These are phyloP conservation scores for Hololepta plana DNA, from an alignment of 2,888 invertebrate genomes.

Conservation along the genomic window DNA sequence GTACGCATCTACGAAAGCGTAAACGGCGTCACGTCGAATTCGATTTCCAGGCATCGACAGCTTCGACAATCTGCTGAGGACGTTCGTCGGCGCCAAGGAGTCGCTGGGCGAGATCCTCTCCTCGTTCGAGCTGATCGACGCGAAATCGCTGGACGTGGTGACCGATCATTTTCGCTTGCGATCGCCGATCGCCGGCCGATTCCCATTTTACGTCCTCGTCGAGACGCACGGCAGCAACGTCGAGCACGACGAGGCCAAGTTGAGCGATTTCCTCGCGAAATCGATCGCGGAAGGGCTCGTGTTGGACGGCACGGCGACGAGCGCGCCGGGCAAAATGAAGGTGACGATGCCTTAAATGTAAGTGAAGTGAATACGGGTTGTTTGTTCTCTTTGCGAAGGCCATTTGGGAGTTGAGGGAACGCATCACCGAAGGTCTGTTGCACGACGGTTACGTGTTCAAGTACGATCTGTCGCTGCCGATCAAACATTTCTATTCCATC, in stretches of 20 bases:
- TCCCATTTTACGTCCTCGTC: slow-evolving; percentile 69
- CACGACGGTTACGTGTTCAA: slow-evolving; percentile 82
- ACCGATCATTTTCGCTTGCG: slow-evolving; percentile 40
- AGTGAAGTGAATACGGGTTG: too few species aligned
- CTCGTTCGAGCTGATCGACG: slow-evolving; percentile 90
- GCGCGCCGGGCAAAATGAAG: slow-evolving; percentile 66
- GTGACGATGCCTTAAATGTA: too few species aligned
- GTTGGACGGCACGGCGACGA: slow-evolving; percentile 67
- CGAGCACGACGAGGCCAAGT: slow-evolving; percentile 74
- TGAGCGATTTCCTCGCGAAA: slow-evolving; percentile 56
- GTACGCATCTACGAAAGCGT: slow-evolving; percentile 28
- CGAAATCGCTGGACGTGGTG: slow-evolving; percentile 47
- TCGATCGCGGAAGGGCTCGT: slow-evolving; percentile 55
- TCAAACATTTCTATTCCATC: slow-evolving; percentile 65
- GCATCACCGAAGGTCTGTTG: slow-evolving; percentile 58
- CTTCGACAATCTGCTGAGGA: slow-evolving; percentile 61
- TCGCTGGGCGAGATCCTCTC: slow-evolving; percentile 80
- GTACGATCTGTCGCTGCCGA: slow-evolving; percentile 86
- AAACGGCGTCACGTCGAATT: too few species aligned
- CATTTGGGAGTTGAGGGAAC: slow-evolving; percentile 78
- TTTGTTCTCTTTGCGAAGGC: slow-evolving; percentile 26
- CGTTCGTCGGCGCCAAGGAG: slow-evolving; percentile 54
- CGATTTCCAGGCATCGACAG: slow-evolving; percentile 47
- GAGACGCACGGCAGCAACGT: slow-evolving; percentile 79
- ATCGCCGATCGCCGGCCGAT: slow-evolving; percentile 41